Evolutionary conservation across 2,113 vertebrate genomes (phyloP).

Genomic region (Tachuris rubrigastra): DNA sequence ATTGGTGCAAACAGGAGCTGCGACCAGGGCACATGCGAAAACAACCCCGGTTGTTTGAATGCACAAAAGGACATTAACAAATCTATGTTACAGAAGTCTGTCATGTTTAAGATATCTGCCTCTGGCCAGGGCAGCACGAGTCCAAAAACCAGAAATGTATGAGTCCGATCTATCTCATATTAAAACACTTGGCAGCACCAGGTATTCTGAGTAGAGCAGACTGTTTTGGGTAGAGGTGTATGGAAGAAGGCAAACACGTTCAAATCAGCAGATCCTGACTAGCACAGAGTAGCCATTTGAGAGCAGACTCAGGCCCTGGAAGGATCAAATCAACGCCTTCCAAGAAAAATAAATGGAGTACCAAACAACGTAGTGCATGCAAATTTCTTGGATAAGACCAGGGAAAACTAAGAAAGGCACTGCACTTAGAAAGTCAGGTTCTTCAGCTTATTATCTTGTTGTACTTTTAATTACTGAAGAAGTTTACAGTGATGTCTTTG

Average conservation of each 20-base stretch:
- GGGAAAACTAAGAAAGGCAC: background rate
- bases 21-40: background rate
- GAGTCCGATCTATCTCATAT: background rate
- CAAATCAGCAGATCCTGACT: background rate
- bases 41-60: background rate
- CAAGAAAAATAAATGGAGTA: background rate
- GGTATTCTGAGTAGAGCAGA: background rate
- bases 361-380: background rate
- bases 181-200: background rate
- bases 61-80: background rate
- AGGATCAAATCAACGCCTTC: background rate
- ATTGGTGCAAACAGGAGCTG: accelerated
- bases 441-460: background rate
- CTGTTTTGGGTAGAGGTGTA: background rate
- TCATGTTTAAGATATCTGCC: background rate
- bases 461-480: background rate
- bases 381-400: background rate
- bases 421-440: background rate
- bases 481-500: background rate
- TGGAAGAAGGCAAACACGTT: accelerated
- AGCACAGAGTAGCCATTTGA: background rate
- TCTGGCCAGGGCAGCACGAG: background rate
- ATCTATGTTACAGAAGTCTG: background rate
- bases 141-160: background rate
- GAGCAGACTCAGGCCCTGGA: background rate